Base-by-base conservation (phyloP, 2,888 invertebrate species). In the Lissonota sp. region DNA sequence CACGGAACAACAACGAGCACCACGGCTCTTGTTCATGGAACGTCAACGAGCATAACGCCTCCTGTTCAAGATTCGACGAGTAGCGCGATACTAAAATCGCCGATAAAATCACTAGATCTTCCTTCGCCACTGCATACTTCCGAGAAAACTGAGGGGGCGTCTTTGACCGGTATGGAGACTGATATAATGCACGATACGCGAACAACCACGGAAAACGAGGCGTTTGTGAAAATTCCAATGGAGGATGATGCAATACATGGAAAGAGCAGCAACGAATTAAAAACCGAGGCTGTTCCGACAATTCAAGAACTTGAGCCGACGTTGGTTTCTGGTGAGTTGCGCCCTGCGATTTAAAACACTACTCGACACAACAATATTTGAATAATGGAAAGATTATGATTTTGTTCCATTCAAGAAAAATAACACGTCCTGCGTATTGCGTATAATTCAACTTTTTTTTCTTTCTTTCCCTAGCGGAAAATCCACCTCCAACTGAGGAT, bases 231-330 rank as follows among this genome's bases (percentile, higher is more conserved):
- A 67, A 26, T 55, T 2, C 10, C 51, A 8, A 69, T 53, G 60
- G 53, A 79, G 16, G 14, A 62, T 16, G 39, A 62, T 42, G 1
- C 37, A 12, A 26, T 69, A 7, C n/a, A 75, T 10, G 71, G 66
- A 46, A 26, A 40, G 6, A 67, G 62, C 10, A 74, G 42, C 44
- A 70, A 81, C 7, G 73, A 86, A 60, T 75, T 85, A 16, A 90
- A 89, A 79, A 12, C 83, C 0, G 86, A 83, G 5, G 63, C 70
- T 79, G 66, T 86, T 58, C 84, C 87, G 1, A 80, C 84, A 3
- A 80, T 87, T 7, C 91, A 91, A 10, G 90, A 91, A 60, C 84
- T 91, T 42, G 90, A 89, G 53, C 85, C 91, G 39, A 85, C 89
- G 39, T 72, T 91, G 53, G 90, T 91, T 86, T 82, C 91, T 55